Percentiles rank a stretch among this genome's conserved stretches.
These are phyloP conservation scores for Patiria miniata DNA, from an alignment of 35 echinoderm and acorn worm species.

Conservation along the genomic window DNA sequence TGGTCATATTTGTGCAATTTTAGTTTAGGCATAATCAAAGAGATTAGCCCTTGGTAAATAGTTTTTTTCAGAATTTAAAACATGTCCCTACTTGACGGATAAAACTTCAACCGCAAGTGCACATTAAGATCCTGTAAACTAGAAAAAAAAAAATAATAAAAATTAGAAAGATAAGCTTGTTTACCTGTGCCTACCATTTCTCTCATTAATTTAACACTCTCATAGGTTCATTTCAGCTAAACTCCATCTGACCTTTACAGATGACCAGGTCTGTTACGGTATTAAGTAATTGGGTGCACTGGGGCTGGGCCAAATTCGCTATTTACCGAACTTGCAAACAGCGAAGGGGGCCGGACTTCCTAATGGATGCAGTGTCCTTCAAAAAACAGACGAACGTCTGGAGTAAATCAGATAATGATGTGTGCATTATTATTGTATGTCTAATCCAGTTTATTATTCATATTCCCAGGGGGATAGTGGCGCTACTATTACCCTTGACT, in stretches of 20 bases:
- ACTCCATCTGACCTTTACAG: neutral
- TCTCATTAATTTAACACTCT: no score
- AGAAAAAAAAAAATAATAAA: no score
- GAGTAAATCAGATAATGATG: constrained; percentile 15
- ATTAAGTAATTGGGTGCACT: constrained; percentile 15
- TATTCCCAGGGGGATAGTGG: neutral
- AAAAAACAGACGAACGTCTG: constrained; percentile 6
- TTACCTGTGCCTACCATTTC: no score
- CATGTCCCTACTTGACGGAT: no score
- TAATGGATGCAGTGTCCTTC: neutral
- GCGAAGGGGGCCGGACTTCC: neutral
- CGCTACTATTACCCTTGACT: constrained; percentile 9
- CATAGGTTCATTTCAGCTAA: no score
- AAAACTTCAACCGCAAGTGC: no score
- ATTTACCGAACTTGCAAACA: neutral
- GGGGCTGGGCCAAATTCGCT: neutral
- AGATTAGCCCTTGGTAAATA: no score
- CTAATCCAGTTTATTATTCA: constrained; percentile 26
- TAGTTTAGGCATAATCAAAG: no score
- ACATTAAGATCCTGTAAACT: no score
- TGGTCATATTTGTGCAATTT: no score
- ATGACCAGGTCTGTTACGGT: neutral
- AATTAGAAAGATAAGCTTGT: no score
- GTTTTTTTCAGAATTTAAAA: no score
- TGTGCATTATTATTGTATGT: constrained; percentile 17